Percentiles rank a stretch among this genome's conserved stretches.
Evolutionary conservation across 2,113 vertebrate genomes (phyloP).

Genomic region (Catharus bicknelli): DNA sequence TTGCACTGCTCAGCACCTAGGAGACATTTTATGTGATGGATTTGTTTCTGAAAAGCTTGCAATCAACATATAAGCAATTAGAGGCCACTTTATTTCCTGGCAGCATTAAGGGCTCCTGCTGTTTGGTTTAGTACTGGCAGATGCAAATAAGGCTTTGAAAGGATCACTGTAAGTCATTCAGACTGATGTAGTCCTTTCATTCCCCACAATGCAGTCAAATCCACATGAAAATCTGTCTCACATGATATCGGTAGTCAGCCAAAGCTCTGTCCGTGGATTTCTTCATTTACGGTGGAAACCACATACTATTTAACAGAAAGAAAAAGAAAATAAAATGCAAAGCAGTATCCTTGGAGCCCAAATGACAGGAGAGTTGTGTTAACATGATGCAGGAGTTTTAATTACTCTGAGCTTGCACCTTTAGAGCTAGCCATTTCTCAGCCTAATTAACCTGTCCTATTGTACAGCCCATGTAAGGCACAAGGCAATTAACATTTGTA

Average conservation of each 20-base stretch:
- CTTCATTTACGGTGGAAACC: conserved; percentile 1
- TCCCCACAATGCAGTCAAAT: background rate
- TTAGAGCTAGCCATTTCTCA: conserved; percentile 42
- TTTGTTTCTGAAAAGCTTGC: conserved; percentile 43
- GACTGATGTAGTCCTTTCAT: background rate
- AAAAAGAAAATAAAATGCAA: background rate
- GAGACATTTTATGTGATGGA: background rate
- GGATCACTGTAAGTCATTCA: conserved; percentile 18
- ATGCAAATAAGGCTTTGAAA: conserved; percentile 44
- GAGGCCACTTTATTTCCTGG: conserved; percentile 48
- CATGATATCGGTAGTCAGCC: background rate
- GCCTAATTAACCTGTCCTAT: conserved; percentile 63
- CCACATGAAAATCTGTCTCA: conserved; percentile 55
- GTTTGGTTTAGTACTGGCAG: conserved; percentile 7
- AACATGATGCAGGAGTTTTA: conserved; percentile 36
- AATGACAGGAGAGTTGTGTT: conserved; percentile 18
- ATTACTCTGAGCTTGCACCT: conserved; percentile 46
- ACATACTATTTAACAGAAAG: background rate
- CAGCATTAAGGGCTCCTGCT: background rate
- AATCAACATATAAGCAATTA: conserved; percentile 55
- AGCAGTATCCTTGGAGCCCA: background rate
- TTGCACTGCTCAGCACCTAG: background rate
- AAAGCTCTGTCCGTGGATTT: background rate
- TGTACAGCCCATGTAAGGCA: conserved; percentile 37
- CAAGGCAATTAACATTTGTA: conserved; percentile 63